Evolutionary conservation across 2,888 invertebrate genomes (phyloP).

Genomic region (Dromius quadrimaculatus): DNA sequence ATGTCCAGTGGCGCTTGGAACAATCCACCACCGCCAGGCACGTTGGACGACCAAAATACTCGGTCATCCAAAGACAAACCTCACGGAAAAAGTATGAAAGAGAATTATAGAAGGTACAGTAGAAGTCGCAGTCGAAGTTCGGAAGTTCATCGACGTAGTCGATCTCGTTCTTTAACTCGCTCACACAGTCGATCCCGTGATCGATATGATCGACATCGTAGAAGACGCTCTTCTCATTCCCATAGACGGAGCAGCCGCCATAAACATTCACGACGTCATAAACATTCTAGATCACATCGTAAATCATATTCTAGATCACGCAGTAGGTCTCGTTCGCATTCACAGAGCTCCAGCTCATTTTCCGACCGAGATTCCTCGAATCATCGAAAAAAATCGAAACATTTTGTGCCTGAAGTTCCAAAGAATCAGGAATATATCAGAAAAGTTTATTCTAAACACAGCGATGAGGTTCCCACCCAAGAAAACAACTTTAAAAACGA

Average conservation of each 20-base stretch:
- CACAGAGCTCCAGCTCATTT: conserved; percentile 33
- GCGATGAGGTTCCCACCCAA: conserved; percentile 65
- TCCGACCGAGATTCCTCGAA: conserved; percentile 41
- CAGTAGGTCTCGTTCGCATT: conserved; percentile 37
- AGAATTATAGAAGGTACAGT: conserved; percentile 54
- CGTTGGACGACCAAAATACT: conserved; percentile 59
- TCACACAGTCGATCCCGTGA: conserved; percentile 8
- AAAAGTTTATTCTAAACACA: conserved; percentile 55
- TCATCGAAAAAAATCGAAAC: conserved; percentile 42
- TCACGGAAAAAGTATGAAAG: conserved; percentile 47
- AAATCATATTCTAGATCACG: conserved; percentile 47
- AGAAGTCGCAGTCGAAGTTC: conserved; percentile 52
- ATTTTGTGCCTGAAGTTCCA: conserved; percentile 36
- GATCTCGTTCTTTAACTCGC: conserved; percentile 4
- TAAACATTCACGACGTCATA: conserved; percentile 53
- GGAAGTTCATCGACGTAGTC: conserved; percentile 39
- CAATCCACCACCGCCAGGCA: conserved; percentile 66
- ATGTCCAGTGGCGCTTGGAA: conserved; percentile 60
- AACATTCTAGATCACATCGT: conserved; percentile 53
- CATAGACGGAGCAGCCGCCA: conserved; percentile 51
- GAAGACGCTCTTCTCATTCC: conserved; percentile 54
- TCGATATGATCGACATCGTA: conserved; percentile 56
- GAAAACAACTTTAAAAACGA: conserved; percentile 86
- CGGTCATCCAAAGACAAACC: conserved; percentile 18
- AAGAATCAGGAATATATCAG: conserved; percentile 45